phyloP scores from a whole-genome alignment of 2,113 vertebrate genomes.

The Salvelinus sp. region DNA sequence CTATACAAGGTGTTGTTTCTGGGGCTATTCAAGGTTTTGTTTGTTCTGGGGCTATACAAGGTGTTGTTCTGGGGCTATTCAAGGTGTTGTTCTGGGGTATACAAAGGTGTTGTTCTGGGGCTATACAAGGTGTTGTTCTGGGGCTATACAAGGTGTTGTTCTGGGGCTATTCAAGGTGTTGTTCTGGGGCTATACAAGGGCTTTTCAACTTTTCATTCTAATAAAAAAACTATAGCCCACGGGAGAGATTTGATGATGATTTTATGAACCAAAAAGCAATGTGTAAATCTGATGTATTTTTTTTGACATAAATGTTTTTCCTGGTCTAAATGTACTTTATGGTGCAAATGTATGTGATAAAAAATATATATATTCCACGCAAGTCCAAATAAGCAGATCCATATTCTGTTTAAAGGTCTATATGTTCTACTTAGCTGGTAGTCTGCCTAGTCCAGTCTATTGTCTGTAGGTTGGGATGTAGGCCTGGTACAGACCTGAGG shows the following conservation, averaged over 20 bases:
- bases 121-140: slow-evolving; percentile 31
- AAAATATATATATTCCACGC: no score
- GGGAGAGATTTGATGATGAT: no score
- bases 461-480: neutral
- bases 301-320: no score
- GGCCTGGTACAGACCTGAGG: slow-evolving; percentile 10
- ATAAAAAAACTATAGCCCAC: slow-evolving; percentile 12
- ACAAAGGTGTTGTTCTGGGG: slow-evolving; percentile 20
- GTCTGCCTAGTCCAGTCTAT: slow-evolving; percentile 3
- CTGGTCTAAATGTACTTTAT: no score
- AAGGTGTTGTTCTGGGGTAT: no score
- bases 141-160: slow-evolving; percentile 37
- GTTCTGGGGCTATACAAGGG: slow-evolving; percentile 32
- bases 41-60: slow-evolving; percentile 35
- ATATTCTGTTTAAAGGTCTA: no score
- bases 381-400: no score
- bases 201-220: slow-evolving; percentile 27
- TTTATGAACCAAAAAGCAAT: no score
- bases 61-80: slow-evolving; percentile 30
- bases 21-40: slow-evolving; percentile 8
- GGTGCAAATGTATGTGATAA: no score
- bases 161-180: slow-evolving; percentile 29
- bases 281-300: no score
- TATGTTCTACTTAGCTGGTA: slow-evolving; percentile 27
- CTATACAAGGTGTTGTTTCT: slow-evolving; percentile 42